Percentiles rank a stretch among this genome's conserved stretches.
These are phyloP conservation scores for Drosophila barbarae DNA, from an alignment of 2,888 invertebrate genomes.

Conservation along the genomic window DNA sequence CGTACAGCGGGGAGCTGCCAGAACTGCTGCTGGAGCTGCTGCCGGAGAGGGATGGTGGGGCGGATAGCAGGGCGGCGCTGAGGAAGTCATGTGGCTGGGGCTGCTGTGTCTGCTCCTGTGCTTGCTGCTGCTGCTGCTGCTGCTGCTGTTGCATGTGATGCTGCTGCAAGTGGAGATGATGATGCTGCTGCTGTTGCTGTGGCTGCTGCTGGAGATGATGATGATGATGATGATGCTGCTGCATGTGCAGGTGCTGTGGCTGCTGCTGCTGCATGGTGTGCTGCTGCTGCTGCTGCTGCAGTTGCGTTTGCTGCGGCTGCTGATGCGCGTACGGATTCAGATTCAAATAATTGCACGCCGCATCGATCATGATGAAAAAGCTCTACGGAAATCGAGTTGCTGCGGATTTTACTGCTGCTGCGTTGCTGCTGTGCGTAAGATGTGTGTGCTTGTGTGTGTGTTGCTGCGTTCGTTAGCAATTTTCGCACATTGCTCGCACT, in stretches of 20 bases:
- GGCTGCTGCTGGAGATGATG: conserved; percentile 32
- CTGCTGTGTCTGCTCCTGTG: conserved; percentile 26
- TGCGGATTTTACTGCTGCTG: conserved; percentile 13
- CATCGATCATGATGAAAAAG: conserved; percentile 75
- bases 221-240: conserved; percentile 32
- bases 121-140: conserved; percentile 18
- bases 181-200: conserved; percentile 34
- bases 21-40: conserved; percentile 43
- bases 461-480: conserved; percentile 38
- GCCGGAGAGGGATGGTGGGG: conserved; percentile 39
- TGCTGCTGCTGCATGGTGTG: conserved; percentile 43
- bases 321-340: conserved; percentile 74
- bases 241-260: conserved; percentile 42
- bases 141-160: conserved; percentile 39
- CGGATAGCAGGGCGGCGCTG: conserved; percentile 53
- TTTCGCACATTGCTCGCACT: conserved; percentile 61
- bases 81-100: conserved; percentile 55
- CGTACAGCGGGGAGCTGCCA: conserved; percentile 40
- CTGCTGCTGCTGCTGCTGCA: conserved; percentile 26
- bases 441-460: neutral
- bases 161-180: conserved; percentile 13
- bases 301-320: conserved; percentile 43
- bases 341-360: conserved; percentile 77
- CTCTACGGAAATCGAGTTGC: conserved; percentile 11
- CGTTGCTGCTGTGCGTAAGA: conserved; percentile 6